These are phyloP conservation scores for Heliconius hortense DNA, from an alignment of 2,888 invertebrate species.

Conservation along the genomic window DNA sequence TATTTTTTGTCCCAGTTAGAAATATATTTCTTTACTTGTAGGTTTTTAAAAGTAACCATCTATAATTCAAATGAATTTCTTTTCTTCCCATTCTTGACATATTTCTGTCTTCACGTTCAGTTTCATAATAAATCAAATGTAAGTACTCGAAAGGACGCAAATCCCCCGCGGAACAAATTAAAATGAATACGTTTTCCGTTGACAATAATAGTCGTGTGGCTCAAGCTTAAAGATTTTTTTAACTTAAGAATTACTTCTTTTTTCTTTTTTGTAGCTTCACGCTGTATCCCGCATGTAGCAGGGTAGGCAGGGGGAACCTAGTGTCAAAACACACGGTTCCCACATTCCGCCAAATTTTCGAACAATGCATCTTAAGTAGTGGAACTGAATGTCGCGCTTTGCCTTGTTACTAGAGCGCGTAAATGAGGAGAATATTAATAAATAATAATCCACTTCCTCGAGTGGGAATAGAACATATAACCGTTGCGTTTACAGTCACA, in stretches of 20 bases:
- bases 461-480: not conserved
- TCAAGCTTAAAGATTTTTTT: not conserved
- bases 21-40: not conserved
- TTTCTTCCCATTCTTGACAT: slow-evolving; percentile 13
- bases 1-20: too few species aligned
- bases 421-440: not conserved
- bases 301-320: not conserved
- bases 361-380: not conserved
- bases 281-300: not conserved
- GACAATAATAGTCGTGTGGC: slow-evolving; percentile 10
- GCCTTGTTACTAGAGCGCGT: too few species aligned
- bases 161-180: slow-evolving; percentile 64
- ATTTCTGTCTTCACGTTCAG: slow-evolving; percentile 28
- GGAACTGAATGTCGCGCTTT: not conserved
- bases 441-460: not conserved
- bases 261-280: not conserved
- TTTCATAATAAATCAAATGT: slow-evolving; percentile 45
- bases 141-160: slow-evolving; percentile 54
- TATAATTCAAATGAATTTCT: slow-evolving; percentile 25
- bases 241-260: not conserved
- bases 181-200: slow-evolving; percentile 58
- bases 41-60: not conserved
- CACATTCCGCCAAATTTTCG: not conserved
- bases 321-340: not conserved
- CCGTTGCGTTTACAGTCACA: too few species aligned